Base-by-base conservation (phyloP, 2,113 vertebrate genomes). In the Phaethornis superciliosus region DNA sequence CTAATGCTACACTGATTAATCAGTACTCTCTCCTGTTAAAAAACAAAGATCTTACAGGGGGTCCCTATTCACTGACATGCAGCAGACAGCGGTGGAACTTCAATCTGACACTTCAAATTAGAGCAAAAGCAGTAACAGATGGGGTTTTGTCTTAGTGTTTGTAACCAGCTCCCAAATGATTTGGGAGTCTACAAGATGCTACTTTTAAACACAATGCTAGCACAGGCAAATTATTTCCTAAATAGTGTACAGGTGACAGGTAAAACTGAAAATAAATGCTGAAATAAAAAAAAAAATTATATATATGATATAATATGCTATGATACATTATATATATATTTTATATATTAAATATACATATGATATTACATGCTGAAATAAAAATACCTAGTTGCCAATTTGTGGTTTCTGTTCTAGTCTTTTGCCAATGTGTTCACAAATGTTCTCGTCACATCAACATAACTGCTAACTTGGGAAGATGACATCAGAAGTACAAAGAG, bases 101-200 rank as follows among this genome's bases (percentile, higher is more conserved):
- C 13, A 92, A 87, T 95, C 65, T 96, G 97, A 98, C 97, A 97
- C 97, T 97, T 97, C 96, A 85, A 97, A 97, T 97, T 97, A 98
- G 97, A 97, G 97, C 94, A 94, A 96, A 97, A 97, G 96, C 96
- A 97, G 6, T 23, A 97, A 97, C 97, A 98, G 97, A 97, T 98
- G 97, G 93, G 96, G 54, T 96, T 96, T 97, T 96, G 96, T 98
- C 97, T 98, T 97, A 98, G 94, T 98, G 97, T 98, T 97, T 98
- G 97, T 97, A 96, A 96, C 97, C 95, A 68, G 91, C 84, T 97
- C 95, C 81, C 88, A 95, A 97, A 94, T 77, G 95, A 95, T 93
- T 75, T 98, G 97, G 96, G 95, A 94, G 93, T 7, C 81, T 44
- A 54, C 28, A 64, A 96, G 81, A 40, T 40, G 37, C 37, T 40